Percentiles rank a stretch among this genome's conserved stretches.
phyloP scores from a whole-genome alignment of 2,113 vertebrate genomes.

The Oceanodroma tethys region DNA sequence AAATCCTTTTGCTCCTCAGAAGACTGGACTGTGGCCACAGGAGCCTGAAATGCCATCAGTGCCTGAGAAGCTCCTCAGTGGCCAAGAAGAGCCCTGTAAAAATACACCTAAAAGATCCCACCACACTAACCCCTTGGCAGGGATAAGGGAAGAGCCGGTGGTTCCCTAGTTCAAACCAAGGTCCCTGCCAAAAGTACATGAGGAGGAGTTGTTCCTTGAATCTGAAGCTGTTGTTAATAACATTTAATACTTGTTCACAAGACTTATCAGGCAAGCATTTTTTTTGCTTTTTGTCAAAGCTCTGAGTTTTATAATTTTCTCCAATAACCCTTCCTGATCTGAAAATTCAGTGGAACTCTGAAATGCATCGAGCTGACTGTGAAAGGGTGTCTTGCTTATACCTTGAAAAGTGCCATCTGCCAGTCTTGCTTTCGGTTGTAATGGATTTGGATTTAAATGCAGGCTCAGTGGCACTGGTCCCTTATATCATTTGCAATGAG shows the following conservation, averaged over 20 bases:
- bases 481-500: not conserved
- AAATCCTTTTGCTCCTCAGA: not conserved
- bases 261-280: not conserved
- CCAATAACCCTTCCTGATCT: not conserved
- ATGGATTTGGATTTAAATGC: not conserved
- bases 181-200: accelerated
- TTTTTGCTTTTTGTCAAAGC: not conserved
- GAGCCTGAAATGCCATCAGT: not conserved
- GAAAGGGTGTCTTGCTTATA: not conserved
- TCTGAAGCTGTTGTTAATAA: not conserved
- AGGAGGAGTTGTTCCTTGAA: not conserved
- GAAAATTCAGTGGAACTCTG: not conserved
- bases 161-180: not conserved
- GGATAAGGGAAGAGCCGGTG: not conserved
- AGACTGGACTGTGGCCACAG: not conserved
- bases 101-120: not conserved
- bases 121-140: not conserved
- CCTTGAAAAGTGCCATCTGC: not conserved
- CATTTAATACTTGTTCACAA: not conserved
- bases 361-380: not conserved
- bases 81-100: not conserved
- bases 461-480: not conserved
- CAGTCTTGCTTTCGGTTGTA: not conserved
- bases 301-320: not conserved
- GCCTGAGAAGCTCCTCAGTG: not conserved